These are phyloP conservation scores for Phacellophora camtschatica DNA, from an alignment of 30 jellyfish, hydroid and myxozoan species.

Conservation along the genomic window DNA sequence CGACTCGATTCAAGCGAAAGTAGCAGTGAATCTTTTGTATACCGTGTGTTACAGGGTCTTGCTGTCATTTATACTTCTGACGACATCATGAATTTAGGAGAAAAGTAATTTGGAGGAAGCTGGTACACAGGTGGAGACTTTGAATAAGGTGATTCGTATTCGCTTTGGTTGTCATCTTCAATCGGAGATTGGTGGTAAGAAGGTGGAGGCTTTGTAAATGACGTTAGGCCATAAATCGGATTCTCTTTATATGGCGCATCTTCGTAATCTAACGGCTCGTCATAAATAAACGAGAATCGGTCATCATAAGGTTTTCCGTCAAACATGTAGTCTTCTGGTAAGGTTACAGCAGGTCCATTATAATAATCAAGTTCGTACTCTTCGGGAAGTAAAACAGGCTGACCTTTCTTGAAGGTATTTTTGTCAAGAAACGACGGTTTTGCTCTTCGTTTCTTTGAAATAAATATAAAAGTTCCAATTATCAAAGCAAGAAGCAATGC, in stretches of 20 bases:
- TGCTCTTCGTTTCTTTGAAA: conserved; percentile 29
- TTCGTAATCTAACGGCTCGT: conserved; percentile 5
- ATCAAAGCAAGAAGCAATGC: conserved; percentile 36
- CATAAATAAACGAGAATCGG: background rate
- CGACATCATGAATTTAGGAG: conserved; percentile 37
- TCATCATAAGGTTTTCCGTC: background rate
- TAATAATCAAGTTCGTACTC: conserved; percentile 40
- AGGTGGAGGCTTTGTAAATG: conserved; percentile 46
- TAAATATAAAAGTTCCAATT: conserved; percentile 3
- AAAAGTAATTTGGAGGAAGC: conserved; percentile 36
- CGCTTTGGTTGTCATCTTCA: background rate
- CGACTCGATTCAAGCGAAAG: too few species aligned
- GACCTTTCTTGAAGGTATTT: conserved; percentile 46
- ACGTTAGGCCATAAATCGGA: conserved; percentile 17
- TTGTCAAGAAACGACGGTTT: conserved; percentile 56
- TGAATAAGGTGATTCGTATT: conserved; percentile 45
- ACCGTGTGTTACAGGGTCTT: background rate
- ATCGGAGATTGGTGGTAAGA: conserved; percentile 14
- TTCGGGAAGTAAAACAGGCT: conserved; percentile 67
- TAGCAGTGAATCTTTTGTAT: too few species aligned
- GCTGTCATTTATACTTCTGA: conserved; percentile 29
- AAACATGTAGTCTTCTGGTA: conserved; percentile 40
- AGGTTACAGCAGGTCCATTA: conserved; percentile 7
- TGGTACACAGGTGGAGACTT: conserved; percentile 60
- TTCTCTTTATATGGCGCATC: conserved; percentile 10